Base-by-base conservation (phyloP, 2,888 invertebrate genomes). In the Acholoe squamosa region DNA sequence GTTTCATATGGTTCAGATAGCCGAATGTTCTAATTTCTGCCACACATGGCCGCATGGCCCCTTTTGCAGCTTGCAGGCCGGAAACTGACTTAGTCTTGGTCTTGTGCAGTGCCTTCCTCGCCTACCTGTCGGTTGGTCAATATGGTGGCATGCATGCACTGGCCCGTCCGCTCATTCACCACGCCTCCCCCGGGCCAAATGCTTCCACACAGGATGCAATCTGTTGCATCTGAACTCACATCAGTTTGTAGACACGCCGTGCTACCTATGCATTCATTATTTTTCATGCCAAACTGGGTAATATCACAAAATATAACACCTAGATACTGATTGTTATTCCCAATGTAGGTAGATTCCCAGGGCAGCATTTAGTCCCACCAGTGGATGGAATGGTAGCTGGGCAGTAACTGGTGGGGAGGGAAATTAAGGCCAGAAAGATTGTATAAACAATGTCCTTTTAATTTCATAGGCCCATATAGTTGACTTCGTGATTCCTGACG, bases 141-240 rank as follows among this genome's bases (percentile, higher is more conserved):
- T 80, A 80, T 80, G 80, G 80, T 80, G 80, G 80, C 80, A 80
- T 80, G 80, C 80, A 28, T 61, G 71, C 71, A 80, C 25, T 80
- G 34, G 43, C 80, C 71, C 25, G 28, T 7, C 71, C 71, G 25
- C 71, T 71, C 43, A n/a, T 28, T 76, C 43, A 76, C 76, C 76
- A 76, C 43, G 80, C 33, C 80, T 80, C 80, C 80, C 19, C 80
- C 16, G 43, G 33, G 80, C 43, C 80, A 43, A 80, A 80, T 80
- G 80, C 43, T 80, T 80, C 16, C 80, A 80, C 34, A 80, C 33
- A 16, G 33, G 34, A 80, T 80, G 80, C 80, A 80, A 80, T 22
- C 80, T 80, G 80, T 80, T 80, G 80, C 80, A 80, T 80, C 34
- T 34, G 0, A 61, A 61, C 22, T 61, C 14, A 61, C 1, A n/a